A percentile compares a stretch with the other conserved stretches of the same genome.
These are phyloP conservation scores for Macrosteles quadrilineatus DNA, from an alignment of 1,140 invertebrate genomes.

Conservation along the genomic window DNA sequence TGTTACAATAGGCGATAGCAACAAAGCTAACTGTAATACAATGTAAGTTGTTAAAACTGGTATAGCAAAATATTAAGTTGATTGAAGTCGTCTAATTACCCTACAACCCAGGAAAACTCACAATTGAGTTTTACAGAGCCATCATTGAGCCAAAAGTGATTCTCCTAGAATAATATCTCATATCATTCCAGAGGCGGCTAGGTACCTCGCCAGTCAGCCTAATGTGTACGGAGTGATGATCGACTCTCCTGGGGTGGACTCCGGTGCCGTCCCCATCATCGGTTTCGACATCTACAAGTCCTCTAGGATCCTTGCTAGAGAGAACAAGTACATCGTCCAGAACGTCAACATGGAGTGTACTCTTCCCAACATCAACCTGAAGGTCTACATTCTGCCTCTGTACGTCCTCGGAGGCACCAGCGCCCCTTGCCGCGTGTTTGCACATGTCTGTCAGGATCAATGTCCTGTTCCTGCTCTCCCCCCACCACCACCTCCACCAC, in stretches of 20 bases:
- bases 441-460: constrained; percentile 13
- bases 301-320: constrained; percentile 1
- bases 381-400: constrained; percentile 17
- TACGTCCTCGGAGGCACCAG: constrained; percentile 3
- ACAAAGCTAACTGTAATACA: too few relatives aligned
- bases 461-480: constrained; percentile 14
- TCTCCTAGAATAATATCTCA: too few relatives aligned
- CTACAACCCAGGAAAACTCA: too few relatives aligned
- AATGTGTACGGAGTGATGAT: constrained; percentile 9
- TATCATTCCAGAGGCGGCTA: constrained; percentile 7
- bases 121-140: too few relatives aligned
- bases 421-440: background rate
- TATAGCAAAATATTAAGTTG: too few relatives aligned
- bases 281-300: constrained; percentile 18
- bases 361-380: constrained; percentile 15
- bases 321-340: constrained; percentile 22
- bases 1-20: too few relatives aligned
- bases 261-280: constrained; percentile 10
- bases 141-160: too few relatives aligned
- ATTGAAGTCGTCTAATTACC: too few relatives aligned
- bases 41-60: too few relatives aligned
- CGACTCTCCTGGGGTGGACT: constrained; percentile 18
- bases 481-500: constrained; percentile 6
- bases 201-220: constrained; percentile 11
- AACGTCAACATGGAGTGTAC: constrained; percentile 15